Percentiles rank a stretch among this genome's conserved stretches.
These are phyloP conservation scores for Aphelinus certus DNA, from an alignment of 1,140 invertebrate genomes.

Conservation along the genomic window DNA sequence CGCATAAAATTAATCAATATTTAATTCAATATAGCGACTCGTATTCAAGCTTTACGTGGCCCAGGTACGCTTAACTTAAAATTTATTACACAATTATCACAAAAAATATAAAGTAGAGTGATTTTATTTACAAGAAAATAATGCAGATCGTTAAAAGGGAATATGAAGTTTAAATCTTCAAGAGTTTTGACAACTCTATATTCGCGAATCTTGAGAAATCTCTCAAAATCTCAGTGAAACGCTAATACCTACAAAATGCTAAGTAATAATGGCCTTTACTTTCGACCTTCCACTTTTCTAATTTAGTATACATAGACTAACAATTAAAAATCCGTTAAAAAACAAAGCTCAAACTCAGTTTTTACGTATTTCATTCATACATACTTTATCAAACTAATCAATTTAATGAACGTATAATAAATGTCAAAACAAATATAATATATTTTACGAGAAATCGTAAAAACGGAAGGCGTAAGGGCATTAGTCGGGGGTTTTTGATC, in stretches of 20 bases:
- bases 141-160: constrained; percentile 35
- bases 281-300: constrained; percentile 24
- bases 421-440: constrained; percentile 22
- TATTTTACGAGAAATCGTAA: constrained; percentile 22
- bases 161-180: constrained; percentile 4
- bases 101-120: constrained; percentile 28
- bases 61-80: constrained; percentile 53
- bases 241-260: constrained; percentile 29
- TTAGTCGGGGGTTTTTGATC: constrained; percentile 33
- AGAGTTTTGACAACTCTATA: constrained; percentile 11
- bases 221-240: constrained; percentile 18
- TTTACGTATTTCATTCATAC: constrained; percentile 31
- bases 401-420: constrained; percentile 4
- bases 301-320: constrained; percentile 24
- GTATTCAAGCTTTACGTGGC: constrained; percentile 39
- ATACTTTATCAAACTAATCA: constrained; percentile 14
- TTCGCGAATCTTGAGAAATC: constrained; percentile 23
- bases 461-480: constrained; percentile 17
- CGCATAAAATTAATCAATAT: no score
- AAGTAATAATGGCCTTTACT: constrained; percentile 27
- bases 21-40: not conserved
- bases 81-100: constrained; percentile 50
- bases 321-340: constrained; percentile 9
- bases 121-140: constrained; percentile 41
- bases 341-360: constrained; percentile 14